Evolutionary conservation across 2,888 invertebrate genomes (phyloP).

Genomic region (Diplazon laetatorius): DNA sequence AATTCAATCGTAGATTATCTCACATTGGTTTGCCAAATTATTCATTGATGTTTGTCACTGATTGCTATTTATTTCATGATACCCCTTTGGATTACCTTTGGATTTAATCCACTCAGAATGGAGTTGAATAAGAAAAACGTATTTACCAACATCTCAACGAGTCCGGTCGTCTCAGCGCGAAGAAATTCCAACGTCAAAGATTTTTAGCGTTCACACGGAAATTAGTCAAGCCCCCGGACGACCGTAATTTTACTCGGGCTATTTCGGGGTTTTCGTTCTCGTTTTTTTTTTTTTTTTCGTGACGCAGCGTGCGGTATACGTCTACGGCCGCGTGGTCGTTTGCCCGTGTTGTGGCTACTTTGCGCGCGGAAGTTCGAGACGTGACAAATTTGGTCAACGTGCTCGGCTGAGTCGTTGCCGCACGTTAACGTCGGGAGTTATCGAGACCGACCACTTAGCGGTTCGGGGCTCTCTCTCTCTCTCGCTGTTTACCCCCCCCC

Average conservation of each 20-base stretch:
- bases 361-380: conserved; percentile 65
- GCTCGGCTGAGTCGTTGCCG: conserved; percentile 16
- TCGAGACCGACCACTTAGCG: conserved; percentile 50
- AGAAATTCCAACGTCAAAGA: not conserved
- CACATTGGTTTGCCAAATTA: too few relatives aligned
- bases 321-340: not conserved
- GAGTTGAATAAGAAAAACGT: not conserved
- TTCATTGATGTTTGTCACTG: too few relatives aligned
- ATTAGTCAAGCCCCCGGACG: conserved; percentile 66
- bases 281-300: too few relatives aligned
- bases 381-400: conserved; percentile 67
- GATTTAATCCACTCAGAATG: not conserved
- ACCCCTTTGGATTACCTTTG: too few relatives aligned
- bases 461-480: conserved; percentile 29
- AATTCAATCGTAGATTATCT: too few relatives aligned
- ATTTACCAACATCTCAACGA: not conserved
- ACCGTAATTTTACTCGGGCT: conserved; percentile 17
- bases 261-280: too few relatives aligned
- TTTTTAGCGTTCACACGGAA: conserved; percentile 63
- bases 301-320: too few relatives aligned
- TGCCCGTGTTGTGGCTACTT: conserved; percentile 38
- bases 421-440: conserved; percentile 3
- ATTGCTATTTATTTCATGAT: too few relatives aligned
- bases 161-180: not conserved
- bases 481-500: not conserved